Conservation (phyloP, 2,113 vertebrate genomes). For the Aegotheles bennettii region DNA sequence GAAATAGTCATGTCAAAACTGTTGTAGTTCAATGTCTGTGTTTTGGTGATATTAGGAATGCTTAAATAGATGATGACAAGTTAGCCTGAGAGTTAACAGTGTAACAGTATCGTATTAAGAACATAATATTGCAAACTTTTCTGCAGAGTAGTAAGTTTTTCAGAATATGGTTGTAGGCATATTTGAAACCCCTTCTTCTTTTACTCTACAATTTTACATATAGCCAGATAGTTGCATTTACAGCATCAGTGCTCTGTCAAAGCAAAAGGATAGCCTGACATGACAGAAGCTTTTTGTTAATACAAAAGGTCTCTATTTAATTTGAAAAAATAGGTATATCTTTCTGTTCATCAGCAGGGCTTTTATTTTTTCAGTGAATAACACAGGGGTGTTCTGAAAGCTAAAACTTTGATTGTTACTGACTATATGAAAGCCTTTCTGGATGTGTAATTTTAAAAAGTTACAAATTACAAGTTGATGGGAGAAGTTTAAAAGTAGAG, state of each 20-base stretch:
- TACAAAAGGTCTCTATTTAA: background rate
- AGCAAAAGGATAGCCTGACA: background rate
- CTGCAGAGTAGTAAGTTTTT: background rate
- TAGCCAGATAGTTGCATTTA: background rate
- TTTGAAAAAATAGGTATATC: background rate
- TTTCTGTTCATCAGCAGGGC: background rate
- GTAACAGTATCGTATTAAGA: background rate
- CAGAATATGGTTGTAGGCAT: background rate
- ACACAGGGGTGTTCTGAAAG: background rate
- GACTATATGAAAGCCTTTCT: background rate
- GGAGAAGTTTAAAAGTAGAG: background rate
- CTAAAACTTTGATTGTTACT: background rate
- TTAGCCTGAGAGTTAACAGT: background rate
- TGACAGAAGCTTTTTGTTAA: background rate
- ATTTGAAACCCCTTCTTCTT: background rate
- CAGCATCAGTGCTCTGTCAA: background rate
- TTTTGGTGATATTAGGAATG: background rate
- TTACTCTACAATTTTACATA: background rate
- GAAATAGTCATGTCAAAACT: slow-evolving; percentile 36
- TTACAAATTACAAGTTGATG: background rate
- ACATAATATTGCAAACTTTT: background rate
- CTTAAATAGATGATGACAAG: slow-evolving; percentile 8
- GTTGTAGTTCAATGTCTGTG: background rate
- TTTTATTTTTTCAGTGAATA: background rate
- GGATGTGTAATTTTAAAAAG: background rate